These are phyloP conservation scores for Stramonita haemastoma DNA, from an alignment of 2,888 invertebrate species.

Conservation along the genomic window DNA sequence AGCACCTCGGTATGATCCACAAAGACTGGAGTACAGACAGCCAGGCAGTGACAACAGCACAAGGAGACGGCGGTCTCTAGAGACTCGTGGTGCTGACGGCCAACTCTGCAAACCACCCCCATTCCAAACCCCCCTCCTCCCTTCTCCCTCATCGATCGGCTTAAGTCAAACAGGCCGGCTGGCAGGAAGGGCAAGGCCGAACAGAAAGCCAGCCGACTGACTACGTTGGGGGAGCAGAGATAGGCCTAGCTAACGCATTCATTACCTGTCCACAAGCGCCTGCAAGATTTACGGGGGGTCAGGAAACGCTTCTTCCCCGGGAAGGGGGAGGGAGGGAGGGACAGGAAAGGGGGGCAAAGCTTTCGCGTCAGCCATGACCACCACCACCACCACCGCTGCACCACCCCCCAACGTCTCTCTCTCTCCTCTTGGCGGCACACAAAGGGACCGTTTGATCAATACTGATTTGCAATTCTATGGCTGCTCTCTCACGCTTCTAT, in stretches of 20 bases:
- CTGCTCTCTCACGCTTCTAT: conserved; percentile 20
- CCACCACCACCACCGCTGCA: not conserved
- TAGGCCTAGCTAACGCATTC: conserved; percentile 34
- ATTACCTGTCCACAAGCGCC: conserved; percentile 24
- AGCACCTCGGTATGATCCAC: no score
- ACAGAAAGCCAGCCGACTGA: not conserved
- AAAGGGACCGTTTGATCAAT: conserved; percentile 19
- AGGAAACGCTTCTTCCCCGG: conserved; percentile 1
- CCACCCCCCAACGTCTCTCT: not conserved
- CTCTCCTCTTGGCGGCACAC: not conserved
- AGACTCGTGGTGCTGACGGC: not conserved
- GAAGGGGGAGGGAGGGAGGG: no score
- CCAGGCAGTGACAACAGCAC: not conserved
- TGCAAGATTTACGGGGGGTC: conserved; percentile 33
- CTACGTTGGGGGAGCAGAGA: not conserved
- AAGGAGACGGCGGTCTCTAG: not conserved
- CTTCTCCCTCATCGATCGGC: not conserved
- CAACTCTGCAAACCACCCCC: not conserved
- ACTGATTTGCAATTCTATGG: conserved; percentile 8
- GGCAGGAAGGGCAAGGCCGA: conserved; percentile 22
- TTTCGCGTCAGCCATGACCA: conserved; percentile 1
- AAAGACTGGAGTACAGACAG: not conserved
- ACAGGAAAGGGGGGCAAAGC: not conserved
- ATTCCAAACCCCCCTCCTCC: not conserved
- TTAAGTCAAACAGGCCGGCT: not conserved